A percentile compares a stretch with the other conserved stretches of the same genome.
Conservation (phyloP, 2,888 invertebrate genomes). For the Dryomyza anilis region DNA sequence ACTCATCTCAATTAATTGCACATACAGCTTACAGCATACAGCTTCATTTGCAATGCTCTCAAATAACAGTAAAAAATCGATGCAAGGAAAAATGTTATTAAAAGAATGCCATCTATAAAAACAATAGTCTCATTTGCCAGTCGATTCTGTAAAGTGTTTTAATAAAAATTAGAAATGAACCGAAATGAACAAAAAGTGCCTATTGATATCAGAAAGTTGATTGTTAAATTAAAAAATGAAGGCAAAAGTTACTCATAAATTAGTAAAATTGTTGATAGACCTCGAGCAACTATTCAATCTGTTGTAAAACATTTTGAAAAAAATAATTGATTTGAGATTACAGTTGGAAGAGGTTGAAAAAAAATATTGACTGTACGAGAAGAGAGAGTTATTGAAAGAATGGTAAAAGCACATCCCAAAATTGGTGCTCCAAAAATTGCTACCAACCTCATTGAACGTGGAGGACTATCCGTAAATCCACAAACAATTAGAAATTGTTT, state of each 20-base stretch:
- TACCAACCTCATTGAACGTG: conserved; percentile 8
- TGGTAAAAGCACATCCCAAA: conserved; percentile 1
- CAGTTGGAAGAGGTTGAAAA: neutral
- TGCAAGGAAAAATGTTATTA: neutral
- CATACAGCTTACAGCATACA: neutral
- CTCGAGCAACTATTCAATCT: neutral
- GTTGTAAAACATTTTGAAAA: neutral
- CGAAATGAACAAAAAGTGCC: neutral
- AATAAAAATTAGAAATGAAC: neutral
- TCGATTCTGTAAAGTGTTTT: neutral
- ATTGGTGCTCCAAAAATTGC: conserved; percentile 9
- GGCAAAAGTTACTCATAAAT: neutral
- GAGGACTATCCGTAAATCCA: conserved; percentile 7
- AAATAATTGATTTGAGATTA: neutral
- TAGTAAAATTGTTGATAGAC: neutral
- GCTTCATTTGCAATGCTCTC: neutral
- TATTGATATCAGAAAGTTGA: neutral
- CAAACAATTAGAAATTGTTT: conserved; percentile 16
- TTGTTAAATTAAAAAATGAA: neutral
- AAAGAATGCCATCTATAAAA: neutral
- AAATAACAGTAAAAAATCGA: neutral
- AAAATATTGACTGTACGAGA: neutral
- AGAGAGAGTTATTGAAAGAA: neutral
- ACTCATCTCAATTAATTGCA: neutral
- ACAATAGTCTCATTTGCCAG: neutral